Percentiles rank a stretch among this genome's conserved stretches.
phyloP scores from a whole-genome alignment of 2,888 invertebrate genomes.

The Rambutsinella grinnellia region DNA sequence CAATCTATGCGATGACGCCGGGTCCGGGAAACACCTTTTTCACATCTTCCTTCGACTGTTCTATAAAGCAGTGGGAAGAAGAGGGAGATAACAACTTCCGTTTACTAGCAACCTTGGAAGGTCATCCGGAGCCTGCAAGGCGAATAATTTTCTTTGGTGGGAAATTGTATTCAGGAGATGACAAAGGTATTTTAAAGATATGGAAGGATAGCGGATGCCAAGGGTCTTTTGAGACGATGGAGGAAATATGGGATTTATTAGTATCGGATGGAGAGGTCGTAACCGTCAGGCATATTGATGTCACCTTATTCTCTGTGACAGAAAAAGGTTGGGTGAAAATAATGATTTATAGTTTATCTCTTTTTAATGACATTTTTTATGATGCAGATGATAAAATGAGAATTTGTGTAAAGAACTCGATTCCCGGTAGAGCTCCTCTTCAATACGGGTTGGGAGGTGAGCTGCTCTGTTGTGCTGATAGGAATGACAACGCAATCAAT shows the following conservation, averaged over 20 bases:
- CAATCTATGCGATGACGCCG: conserved; percentile 75
- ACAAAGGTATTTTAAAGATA: conserved; percentile 75
- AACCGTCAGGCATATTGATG: conserved; percentile 76
- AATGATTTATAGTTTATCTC: no score
- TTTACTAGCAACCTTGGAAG: conserved; percentile 44
- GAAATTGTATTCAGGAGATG: conserved; percentile 75
- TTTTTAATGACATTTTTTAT: neutral
- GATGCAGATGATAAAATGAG: conserved; percentile 34
- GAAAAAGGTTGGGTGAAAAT: no score
- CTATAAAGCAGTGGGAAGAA: conserved; percentile 68
- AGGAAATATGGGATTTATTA: conserved; percentile 77
- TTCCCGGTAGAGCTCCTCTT: conserved; percentile 72
- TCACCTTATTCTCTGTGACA: conserved; percentile 75
- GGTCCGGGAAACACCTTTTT: conserved; percentile 73
- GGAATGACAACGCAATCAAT: conserved; percentile 73
- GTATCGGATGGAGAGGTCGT: conserved; percentile 73
- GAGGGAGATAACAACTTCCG: conserved; percentile 17
- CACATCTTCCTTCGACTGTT: conserved; percentile 77
- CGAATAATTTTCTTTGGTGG: conserved; percentile 69
- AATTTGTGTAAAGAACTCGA: conserved; percentile 66
- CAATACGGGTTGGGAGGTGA: conserved; percentile 70
- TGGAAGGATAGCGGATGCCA: conserved; percentile 73
- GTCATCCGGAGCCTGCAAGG: conserved; percentile 60
- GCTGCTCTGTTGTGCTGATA: conserved; percentile 71
- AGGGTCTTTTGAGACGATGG: conserved; percentile 73